Evolutionary conservation across 2,797 vertebrate genomes (phyloP).

Genomic region (Vultur gryphus): DNA sequence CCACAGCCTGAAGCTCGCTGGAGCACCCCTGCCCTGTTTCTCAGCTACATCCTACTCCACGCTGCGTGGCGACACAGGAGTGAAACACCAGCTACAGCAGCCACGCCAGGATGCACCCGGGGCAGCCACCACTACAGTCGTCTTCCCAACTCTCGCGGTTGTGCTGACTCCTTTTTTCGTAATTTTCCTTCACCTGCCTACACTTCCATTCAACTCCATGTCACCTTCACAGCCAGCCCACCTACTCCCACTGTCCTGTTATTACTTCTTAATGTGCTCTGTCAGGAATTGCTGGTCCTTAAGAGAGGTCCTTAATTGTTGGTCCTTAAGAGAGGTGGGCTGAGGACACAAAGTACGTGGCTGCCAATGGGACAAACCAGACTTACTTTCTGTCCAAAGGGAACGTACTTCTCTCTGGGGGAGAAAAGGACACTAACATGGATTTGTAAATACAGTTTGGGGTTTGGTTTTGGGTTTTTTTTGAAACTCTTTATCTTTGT

Average conservation of each 20-base stretch:
- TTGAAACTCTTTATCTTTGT: not conserved
- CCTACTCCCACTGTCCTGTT: not conserved
- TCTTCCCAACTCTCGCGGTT: not conserved
- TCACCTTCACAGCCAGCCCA: not conserved
- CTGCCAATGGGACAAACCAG: not conserved
- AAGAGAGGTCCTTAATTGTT: not conserved
- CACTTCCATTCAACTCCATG: not conserved
- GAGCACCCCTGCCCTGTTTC: not conserved
- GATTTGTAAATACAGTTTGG: not conserved
- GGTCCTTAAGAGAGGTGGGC: not conserved
- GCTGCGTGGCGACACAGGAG: not conserved
- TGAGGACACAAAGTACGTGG: not conserved
- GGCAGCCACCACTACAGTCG: not conserved
- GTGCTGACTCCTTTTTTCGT: not conserved
- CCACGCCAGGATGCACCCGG: fast-evolving
- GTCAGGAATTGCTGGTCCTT: not conserved
- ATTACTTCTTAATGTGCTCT: not conserved
- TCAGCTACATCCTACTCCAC: not conserved
- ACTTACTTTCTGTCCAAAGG: not conserved
- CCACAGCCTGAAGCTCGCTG: not conserved
- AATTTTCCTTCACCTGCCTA: not conserved
- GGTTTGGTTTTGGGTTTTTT: not conserved
- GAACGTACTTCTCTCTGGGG: not conserved
- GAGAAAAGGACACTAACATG: not conserved
- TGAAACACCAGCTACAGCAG: not conserved